Evolutionary conservation across 2,113 vertebrate genomes (phyloP).

Genomic region (Puma concolor): DNA sequence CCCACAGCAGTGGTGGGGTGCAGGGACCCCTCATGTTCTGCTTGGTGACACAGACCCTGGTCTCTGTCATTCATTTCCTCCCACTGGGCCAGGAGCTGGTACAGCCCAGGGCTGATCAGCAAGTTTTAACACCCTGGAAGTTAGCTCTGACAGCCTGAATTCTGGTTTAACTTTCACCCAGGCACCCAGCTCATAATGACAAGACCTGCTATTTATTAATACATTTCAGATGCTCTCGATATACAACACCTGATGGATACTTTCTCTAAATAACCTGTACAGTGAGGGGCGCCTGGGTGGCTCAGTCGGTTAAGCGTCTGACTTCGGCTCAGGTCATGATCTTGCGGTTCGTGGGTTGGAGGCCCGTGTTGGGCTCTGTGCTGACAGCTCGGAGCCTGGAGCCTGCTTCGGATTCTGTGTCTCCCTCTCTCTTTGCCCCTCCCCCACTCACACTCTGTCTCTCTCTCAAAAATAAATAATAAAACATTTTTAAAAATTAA

Average conservation of each 20-base stretch:
- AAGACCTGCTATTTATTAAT: neutral
- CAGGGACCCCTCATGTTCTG: slow-evolving; percentile 55
- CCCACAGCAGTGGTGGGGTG: slow-evolving; percentile 45
- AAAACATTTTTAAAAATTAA: too few species aligned
- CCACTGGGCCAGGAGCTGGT: too few species aligned
- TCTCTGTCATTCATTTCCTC: neutral
- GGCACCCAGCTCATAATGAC: neutral
- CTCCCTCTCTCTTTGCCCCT: too few species aligned
- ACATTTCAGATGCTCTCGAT: neutral
- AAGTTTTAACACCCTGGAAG: neutral
- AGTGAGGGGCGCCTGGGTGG: neutral
- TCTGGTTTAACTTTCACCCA: neutral
- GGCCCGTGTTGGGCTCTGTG: fast-evolving
- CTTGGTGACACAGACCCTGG: slow-evolving; percentile 60
- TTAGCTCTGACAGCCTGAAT: neutral
- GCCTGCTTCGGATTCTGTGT: too few species aligned
- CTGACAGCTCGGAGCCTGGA: too few species aligned
- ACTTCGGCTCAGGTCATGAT: too few species aligned
- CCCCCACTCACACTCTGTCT: too few species aligned
- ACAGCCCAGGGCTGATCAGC: neutral
- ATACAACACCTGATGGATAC: neutral
- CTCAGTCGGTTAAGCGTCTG: too few species aligned
- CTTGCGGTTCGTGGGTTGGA: too few species aligned
- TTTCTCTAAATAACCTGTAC: neutral
- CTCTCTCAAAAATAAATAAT: too few species aligned